Base-by-base conservation (phyloP, 2,797 vertebrate species). In the Chelon auratus region DNA sequence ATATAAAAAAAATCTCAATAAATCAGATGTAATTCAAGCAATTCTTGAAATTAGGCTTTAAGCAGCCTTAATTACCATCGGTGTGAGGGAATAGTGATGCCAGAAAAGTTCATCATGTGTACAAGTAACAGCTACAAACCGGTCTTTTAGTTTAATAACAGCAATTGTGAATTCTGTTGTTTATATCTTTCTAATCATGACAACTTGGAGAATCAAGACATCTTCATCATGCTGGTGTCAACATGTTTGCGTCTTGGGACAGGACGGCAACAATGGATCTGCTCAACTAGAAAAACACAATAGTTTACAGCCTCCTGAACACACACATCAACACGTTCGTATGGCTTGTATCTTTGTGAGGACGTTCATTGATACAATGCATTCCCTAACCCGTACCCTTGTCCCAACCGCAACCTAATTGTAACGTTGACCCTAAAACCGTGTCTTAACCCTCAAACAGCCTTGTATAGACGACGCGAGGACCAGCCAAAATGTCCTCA, bases 221-320 rank as follows among this genome's bases (percentile, higher is more conserved):
- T 42, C 40, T 68, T 43, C 4, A 2, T 42, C 24, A 14, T 45
- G 42, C 52, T 36, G 40, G 15, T 58, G 22, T 51, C 18, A 47
- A 12, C 30, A 0, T 26, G 54, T 40, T 22, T 77, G 14, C 64
- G 30, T 63, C 36, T 68, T 54, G 10, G 74, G 22, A 59, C 39
- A 14, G 54, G 30, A 68, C 33, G 10, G 15, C 36, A 24, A 68
- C 50, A 79, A 75, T 56, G 40, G 52, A 45, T 74, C 74, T 55
- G 60, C 33, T 76, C 74, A 67, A 71, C 54, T 57, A 75, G 73
- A 83, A 81, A 82, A 84, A 66, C 54, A 67, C 65, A 55, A 78
- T 76, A 17, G 51, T 77, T 82, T 64, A 66, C 61, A 82, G 39
- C 45, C 36, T 33, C n/a, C 42, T 78, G 47, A 71, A 64, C 57